Percentiles rank a stretch among this genome's conserved stretches.
Evolutionary conservation across 2,888 invertebrate genomes (phyloP).

Genomic region (Danaus chrysippus): DNA sequence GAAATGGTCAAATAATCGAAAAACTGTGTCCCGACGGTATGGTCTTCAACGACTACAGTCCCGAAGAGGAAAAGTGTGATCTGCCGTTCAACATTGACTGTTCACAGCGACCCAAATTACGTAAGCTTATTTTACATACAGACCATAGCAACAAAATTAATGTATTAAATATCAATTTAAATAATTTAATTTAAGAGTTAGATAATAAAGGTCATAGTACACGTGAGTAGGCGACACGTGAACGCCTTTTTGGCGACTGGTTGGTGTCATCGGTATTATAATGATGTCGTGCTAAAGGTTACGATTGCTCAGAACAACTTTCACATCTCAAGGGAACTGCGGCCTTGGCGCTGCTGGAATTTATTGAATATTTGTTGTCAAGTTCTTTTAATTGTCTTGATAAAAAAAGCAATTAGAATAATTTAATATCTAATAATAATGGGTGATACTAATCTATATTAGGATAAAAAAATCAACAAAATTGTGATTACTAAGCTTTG

Average conservation of each 20-base stretch:
- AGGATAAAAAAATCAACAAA: too few relatives aligned
- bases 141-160: neutral
- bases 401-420: slow-evolving; percentile 4
- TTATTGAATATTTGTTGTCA: slow-evolving; percentile 31
- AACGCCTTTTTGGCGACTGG: slow-evolving; percentile 32
- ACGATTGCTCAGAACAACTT: slow-evolving; percentile 60
- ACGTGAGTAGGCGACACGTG: slow-evolving; percentile 36
- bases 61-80: slow-evolving; percentile 91
- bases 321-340: slow-evolving; percentile 68
- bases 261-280: slow-evolving; percentile 42
- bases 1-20: slow-evolving; percentile 85
- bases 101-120: slow-evolving; percentile 85
- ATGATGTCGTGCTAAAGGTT: slow-evolving; percentile 41
- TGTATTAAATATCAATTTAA: too few relatives aligned
- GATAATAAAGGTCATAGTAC: slow-evolving; percentile 34
- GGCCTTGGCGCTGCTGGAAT: slow-evolving; percentile 51
- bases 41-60: slow-evolving; percentile 92
- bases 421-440: neutral
- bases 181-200: slow-evolving; percentile 3
- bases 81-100: slow-evolving; percentile 93
- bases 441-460: too few relatives aligned
- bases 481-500: too few relatives aligned
- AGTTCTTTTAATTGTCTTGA: slow-evolving; percentile 16
- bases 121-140: slow-evolving; percentile 78
- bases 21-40: slow-evolving; percentile 93